phyloP scores from a whole-genome alignment of 2,888 invertebrate genomes.

The Andrena trimmerana region DNA sequence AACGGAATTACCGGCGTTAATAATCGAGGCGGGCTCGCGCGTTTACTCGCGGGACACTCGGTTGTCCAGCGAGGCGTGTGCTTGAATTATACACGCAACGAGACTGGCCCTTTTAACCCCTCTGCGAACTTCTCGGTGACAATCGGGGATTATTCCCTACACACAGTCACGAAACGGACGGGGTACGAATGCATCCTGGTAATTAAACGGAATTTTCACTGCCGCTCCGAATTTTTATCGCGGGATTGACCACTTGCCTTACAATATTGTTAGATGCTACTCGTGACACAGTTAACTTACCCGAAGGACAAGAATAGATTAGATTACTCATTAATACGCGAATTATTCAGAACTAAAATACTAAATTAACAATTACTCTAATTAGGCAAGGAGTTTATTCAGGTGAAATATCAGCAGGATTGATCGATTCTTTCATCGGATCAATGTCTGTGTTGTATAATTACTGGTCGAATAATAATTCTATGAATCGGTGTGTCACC shows the following conservation, averaged over 20 bases:
- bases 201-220: slow-evolving; percentile 1
- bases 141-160: slow-evolving; percentile 3
- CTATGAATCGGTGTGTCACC: too few species aligned
- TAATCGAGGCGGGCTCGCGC: slow-evolving; percentile 70
- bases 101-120: slow-evolving; percentile 13
- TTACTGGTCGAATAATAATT: too few species aligned
- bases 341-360: too few species aligned
- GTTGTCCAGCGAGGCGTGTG: slow-evolving; percentile 38
- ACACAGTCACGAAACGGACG: neutral
- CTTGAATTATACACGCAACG: slow-evolving; percentile 41
- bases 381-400: too few species aligned
- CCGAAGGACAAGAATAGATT: too few species aligned
- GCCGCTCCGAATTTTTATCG: neutral
- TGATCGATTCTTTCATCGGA: too few species aligned
- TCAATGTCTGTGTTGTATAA: too few species aligned
- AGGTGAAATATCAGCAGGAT: too few species aligned
- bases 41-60: slow-evolving; percentile 57
- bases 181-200: neutral
- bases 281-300: neutral
- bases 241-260: neutral
- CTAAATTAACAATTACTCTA: too few species aligned
- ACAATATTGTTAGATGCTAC: neutral
- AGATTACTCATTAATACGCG: too few species aligned
- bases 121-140: slow-evolving; percentile 24
- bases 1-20: slow-evolving; percentile 79